phyloP scores from a whole-genome alignment of 2,113 vertebrate species.

The Salvelinus namaycush region DNA sequence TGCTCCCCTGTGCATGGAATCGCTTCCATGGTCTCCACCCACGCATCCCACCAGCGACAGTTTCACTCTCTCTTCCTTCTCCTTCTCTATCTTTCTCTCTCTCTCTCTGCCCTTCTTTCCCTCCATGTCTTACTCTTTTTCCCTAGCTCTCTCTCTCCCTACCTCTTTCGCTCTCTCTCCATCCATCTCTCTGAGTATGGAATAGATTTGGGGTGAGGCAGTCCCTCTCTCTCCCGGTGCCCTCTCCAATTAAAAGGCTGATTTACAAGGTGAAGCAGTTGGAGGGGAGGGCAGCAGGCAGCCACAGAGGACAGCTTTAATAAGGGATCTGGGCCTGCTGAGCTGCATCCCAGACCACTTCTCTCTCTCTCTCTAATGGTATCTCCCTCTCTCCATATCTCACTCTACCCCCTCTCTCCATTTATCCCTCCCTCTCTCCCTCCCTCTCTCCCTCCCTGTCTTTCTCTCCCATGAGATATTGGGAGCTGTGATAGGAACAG shows the following conservation, averaged over 20 bases:
- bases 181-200: slow-evolving; percentile 1
- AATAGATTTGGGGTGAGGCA: slow-evolving; percentile 45
- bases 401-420: neutral
- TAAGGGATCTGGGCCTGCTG: slow-evolving; percentile 48
- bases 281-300: slow-evolving; percentile 58
- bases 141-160: neutral
- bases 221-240: slow-evolving; percentile 57
- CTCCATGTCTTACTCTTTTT: slow-evolving; percentile 5
- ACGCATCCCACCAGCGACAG: slow-evolving; percentile 19
- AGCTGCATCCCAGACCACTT: slow-evolving; percentile 23
- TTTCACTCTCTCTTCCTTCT: neutral
- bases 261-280: slow-evolving; percentile 74
- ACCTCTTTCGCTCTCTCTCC: slow-evolving; percentile 41
- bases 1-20: neutral
- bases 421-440: neutral
- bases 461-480: slow-evolving; percentile 26
- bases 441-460: neutral
- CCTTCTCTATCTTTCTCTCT: neutral
- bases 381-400: neutral
- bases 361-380: slow-evolving; percentile 1
- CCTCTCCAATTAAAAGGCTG: slow-evolving; percentile 75
- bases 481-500: slow-evolving; percentile 46
- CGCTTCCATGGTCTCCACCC: slow-evolving; percentile 21
- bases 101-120: neutral
- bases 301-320: slow-evolving; percentile 72